Evolutionary conservation across 1,140 invertebrate species (phyloP), one percentile per base, ranked within the genome.

Genomic region (Hyposmocoma kahamanoa): DNA sequence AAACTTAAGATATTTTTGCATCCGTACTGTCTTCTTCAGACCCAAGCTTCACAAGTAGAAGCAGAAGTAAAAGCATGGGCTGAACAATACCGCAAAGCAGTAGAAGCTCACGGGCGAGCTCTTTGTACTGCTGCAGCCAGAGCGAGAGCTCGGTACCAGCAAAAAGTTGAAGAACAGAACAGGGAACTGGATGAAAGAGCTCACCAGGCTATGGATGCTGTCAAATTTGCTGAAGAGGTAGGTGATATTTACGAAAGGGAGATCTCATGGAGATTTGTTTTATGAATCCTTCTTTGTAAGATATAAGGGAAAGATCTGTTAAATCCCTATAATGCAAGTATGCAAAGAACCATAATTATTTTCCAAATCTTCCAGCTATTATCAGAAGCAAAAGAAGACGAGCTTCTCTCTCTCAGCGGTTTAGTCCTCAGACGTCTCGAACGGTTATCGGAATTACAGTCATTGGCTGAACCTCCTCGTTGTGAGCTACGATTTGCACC

Each of bases 381-480:
- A 8, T 79, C 87, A 0, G 89, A 91, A 56, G 92, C 90, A 2
- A 91, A 90, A 1, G 90, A 92, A 58, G 89, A 91, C 22, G 91
- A 94, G 78, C 83, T 93, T 30, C 72, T 94, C 0, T 91, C 89
- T 19, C 87, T 93, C 50, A 88, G 89, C 46, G 87, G 85, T 18
- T 87, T 90, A 2, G 87, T 93, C 4, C 64, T 93, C 0, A 89
- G 88, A 15, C 87, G 91, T 47, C 82, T 94, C 36, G 90, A 92
- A 64, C 78, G 72, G 42, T 88, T 89, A 47, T 87, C 87, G 22
- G 88, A 89, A 56, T 84, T 88, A 34, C 86, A 87, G 52, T 54
- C 75, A 15, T 77, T 88, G 36, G 53, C 77, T 3, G 86, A 87
- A 55, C 63, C 84, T 1, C 86, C 76, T 4, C 59, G 59, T 4